Conservation (phyloP, 2,797 vertebrate genomes). For the Champsocephalus gunnari region DNA sequence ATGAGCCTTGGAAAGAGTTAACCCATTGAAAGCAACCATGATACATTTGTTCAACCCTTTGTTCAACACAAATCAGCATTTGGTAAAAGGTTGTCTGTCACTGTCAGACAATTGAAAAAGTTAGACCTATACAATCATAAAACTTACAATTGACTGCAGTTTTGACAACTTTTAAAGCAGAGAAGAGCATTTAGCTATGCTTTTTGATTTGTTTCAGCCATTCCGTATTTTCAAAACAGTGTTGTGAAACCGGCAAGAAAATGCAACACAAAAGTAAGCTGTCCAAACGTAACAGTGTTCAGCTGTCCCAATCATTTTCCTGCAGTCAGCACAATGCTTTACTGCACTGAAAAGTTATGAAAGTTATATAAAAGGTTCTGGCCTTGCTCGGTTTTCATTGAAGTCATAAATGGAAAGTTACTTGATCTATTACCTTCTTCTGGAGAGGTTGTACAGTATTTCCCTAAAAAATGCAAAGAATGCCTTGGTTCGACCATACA, state of each 20-base stretch:
- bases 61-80: neutral
- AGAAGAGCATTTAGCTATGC: neutral
- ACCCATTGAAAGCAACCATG: neutral
- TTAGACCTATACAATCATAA: neutral
- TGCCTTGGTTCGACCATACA: neutral
- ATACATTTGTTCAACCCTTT: neutral
- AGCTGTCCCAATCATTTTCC: slow-evolving; percentile 2
- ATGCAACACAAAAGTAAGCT: neutral
- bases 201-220: neutral
- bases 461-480: neutral
- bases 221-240: neutral
- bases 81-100: neutral
- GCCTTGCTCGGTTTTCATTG: slow-evolving; percentile 32
- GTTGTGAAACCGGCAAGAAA: neutral
- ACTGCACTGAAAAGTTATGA: slow-evolving; percentile 6
- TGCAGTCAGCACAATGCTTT: slow-evolving; percentile 21
- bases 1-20: neutral
- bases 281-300: neutral
- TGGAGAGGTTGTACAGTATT: slow-evolving; percentile 9
- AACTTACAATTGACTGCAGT: neutral
- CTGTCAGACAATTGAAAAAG: neutral
- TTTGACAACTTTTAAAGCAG: neutral
- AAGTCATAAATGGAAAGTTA: slow-evolving; percentile 23
- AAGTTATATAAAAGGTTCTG: slow-evolving; percentile 26
- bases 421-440: slow-evolving; percentile 5